Percentiles rank a stretch among this genome's conserved stretches.
Conservation (phyloP, 1,140 invertebrate species). For the Listronotus oregonensis region DNA sequence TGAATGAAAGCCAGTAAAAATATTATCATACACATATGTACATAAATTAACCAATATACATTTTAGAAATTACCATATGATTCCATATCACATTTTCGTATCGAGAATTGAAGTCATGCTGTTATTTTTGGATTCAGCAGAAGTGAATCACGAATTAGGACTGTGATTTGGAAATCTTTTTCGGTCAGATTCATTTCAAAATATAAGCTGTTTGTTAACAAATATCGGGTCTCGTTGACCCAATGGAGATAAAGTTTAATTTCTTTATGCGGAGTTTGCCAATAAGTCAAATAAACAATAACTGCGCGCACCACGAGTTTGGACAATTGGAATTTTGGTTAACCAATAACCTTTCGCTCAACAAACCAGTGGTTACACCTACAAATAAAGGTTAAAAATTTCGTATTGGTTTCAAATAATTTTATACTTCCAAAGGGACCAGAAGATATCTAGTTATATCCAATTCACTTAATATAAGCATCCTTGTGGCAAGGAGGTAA, state of each 20-base stretch:
- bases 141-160: conserved; percentile 30
- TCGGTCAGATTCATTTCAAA: conserved; percentile 2
- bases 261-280: not conserved
- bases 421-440: no score
- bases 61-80: conserved; percentile 25
- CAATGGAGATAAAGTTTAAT: not conserved
- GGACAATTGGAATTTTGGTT: no score
- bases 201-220: not conserved
- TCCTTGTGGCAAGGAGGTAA: no score
- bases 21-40: conserved; percentile 26
- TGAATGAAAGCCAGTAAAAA: conserved; percentile 36
- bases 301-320: no score
- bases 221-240: no score
- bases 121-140: conserved; percentile 37
- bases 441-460: no score
- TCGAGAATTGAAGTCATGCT: conserved; percentile 41
- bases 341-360: no score
- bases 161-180: conserved; percentile 25
- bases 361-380: no score
- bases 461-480: no score
- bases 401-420: no score
- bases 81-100: conserved; percentile 30
- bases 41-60: conserved; percentile 26
- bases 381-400: no score
- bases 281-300: not conserved